phyloP scores from a whole-genome alignment of 2,113 vertebrate species.

The Morone chrysops region DNA sequence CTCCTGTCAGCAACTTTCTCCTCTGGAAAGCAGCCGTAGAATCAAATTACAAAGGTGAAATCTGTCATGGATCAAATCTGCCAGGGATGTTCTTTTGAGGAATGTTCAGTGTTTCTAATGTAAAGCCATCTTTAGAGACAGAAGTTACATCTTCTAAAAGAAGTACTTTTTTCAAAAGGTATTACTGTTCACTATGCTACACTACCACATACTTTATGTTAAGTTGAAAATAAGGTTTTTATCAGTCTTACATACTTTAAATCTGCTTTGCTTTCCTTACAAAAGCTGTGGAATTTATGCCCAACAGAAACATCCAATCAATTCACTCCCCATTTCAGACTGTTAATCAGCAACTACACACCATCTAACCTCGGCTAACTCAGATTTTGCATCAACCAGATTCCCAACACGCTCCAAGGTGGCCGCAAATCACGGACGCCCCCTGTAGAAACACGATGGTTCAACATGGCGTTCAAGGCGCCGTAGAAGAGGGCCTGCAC shows the following conservation, averaged over 20 bases:
- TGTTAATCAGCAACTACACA: too few relatives aligned
- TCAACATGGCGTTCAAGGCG: too few relatives aligned
- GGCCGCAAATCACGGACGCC: too few relatives aligned
- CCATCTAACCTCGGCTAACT: background rate
- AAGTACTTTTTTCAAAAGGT: background rate
- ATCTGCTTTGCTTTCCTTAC: background rate
- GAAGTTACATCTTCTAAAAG: background rate
- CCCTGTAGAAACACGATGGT: background rate
- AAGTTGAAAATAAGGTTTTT: background rate
- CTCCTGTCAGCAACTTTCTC: conserved; percentile 38
- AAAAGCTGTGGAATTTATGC: background rate
- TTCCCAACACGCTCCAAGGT: too few relatives aligned
- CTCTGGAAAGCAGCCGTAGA: background rate
- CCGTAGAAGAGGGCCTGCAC: too few relatives aligned
- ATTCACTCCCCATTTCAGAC: background rate
- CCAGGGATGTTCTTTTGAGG: background rate
- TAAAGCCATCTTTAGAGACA: background rate
- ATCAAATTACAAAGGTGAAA: conserved; percentile 5
- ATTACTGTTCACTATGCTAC: background rate
- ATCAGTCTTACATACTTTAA: background rate
- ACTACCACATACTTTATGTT: background rate
- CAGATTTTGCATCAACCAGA: background rate
- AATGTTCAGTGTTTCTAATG: conserved; percentile 23
- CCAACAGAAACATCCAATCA: background rate
- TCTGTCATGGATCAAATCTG: conserved; percentile 16